A percentile compares a stretch with the other conserved stretches of the same genome.
These are phyloP conservation scores for Gambusia affinis DNA, from an alignment of 2,113 vertebrate genomes.

Conservation along the genomic window DNA sequence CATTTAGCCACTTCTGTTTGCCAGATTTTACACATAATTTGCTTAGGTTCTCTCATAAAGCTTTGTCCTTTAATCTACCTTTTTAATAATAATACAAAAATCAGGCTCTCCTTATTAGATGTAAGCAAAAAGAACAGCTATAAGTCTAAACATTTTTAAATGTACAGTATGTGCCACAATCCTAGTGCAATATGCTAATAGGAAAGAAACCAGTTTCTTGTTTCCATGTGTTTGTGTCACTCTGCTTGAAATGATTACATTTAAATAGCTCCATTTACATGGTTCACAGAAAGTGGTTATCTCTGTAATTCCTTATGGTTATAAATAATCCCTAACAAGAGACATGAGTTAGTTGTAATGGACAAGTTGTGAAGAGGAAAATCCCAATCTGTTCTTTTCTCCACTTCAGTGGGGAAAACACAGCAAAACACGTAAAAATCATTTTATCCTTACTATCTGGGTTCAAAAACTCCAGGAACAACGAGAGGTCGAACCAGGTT, in stretches of 20 bases:
- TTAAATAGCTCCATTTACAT: not conserved
- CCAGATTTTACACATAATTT: not conserved
- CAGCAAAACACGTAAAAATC: not conserved
- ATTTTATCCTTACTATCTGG: not conserved
- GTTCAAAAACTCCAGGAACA: too few relatives aligned
- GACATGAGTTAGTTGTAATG: not conserved
- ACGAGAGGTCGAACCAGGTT: too few relatives aligned
- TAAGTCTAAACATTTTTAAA: not conserved
- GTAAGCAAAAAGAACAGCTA: not conserved
- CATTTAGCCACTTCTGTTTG: not conserved
- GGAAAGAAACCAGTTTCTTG: not conserved
- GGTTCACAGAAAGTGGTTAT: not conserved
- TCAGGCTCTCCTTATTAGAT: not conserved
- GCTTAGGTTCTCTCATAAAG: not conserved
- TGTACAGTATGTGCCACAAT: too few relatives aligned
- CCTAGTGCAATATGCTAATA: not conserved
- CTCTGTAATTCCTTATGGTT: not conserved
- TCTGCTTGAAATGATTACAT: not conserved
- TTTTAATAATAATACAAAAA: too few relatives aligned
- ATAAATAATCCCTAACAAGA: not conserved
- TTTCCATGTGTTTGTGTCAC: not conserved
- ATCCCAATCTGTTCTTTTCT: conserved; percentile 6
- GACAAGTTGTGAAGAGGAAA: not conserved
- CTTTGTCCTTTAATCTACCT: too few relatives aligned
- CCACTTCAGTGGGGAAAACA: not conserved